A percentile compares a stretch with the other conserved stretches of the same genome.
Evolutionary conservation across 1,140 invertebrate genomes (phyloP).

Genomic region (Calosoma granatense): DNA sequence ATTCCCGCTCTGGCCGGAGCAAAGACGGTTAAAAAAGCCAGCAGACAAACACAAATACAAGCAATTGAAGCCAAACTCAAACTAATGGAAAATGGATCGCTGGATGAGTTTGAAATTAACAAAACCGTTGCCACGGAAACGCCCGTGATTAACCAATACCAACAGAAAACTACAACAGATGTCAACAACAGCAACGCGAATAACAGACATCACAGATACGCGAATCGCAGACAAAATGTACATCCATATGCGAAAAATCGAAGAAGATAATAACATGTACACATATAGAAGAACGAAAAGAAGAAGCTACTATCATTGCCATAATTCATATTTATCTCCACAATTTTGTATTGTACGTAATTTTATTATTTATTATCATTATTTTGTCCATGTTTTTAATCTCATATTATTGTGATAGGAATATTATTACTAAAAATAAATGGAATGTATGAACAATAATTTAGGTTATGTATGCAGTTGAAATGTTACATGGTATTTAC

Average conservation of each 20-base stretch:
- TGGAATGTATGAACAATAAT: no score
- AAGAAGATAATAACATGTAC: slow-evolving; percentile 15
- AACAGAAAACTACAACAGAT: slow-evolving; percentile 32
- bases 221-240: background rate
- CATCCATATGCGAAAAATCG: background rate
- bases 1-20: slow-evolving; percentile 64
- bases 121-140: slow-evolving; percentile 50
- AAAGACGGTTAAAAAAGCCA: slow-evolving; percentile 56
- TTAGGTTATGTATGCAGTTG: no score
- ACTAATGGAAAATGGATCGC: slow-evolving; percentile 56
- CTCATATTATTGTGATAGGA: no score
- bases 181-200: background rate
- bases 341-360: no score
- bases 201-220: background rate
- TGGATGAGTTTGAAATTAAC: slow-evolving; percentile 62
- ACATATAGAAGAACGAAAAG: background rate
- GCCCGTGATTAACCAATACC: slow-evolving; percentile 55
- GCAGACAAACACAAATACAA: slow-evolving; percentile 67
- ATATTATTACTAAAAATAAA: no score
- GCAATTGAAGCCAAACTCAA: slow-evolving; percentile 82
- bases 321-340: no score
- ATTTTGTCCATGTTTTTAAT: no score
- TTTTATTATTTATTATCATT: no score
- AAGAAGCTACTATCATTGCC: slow-evolving; percentile 11
- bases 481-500: no score